Percentiles rank a stretch among this genome's conserved stretches.
Conservation (phyloP, 2,113 vertebrate genomes). For the Scopus umbretta region DNA sequence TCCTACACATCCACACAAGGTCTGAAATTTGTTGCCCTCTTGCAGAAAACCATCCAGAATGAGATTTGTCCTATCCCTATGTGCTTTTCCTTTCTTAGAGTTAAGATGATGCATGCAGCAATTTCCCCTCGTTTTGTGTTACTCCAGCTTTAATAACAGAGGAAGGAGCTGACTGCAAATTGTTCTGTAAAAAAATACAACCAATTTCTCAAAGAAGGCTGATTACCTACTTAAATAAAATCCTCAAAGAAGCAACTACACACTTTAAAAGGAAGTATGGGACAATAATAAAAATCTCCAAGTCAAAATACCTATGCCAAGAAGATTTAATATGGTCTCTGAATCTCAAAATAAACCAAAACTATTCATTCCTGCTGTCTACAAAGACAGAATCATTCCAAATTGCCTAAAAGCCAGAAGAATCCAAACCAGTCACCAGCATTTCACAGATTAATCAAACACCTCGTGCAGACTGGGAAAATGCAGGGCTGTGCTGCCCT, state of each 20-base stretch:
- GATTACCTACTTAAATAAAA: not conserved
- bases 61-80: not conserved
- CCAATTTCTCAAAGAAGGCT: not conserved
- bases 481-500: not conserved
- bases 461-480: not conserved
- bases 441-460: not conserved
- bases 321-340: not conserved
- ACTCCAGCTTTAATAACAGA: not conserved
- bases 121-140: not conserved
- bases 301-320: not conserved
- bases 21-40: not conserved
- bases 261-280: not conserved
- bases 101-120: not conserved
- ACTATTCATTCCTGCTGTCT: not conserved
- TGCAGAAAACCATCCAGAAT: not conserved
- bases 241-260: not conserved
- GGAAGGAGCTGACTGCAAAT: not conserved
- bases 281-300: not conserved
- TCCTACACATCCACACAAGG: not conserved
- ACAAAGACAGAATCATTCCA: not conserved
- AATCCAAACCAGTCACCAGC: not conserved
- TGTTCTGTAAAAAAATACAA: not conserved
- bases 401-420: not conserved
- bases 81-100: not conserved
- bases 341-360: not conserved